These are phyloP conservation scores for Ephestia elutella DNA, from an alignment of 1,140 invertebrate species.

Conservation along the genomic window DNA sequence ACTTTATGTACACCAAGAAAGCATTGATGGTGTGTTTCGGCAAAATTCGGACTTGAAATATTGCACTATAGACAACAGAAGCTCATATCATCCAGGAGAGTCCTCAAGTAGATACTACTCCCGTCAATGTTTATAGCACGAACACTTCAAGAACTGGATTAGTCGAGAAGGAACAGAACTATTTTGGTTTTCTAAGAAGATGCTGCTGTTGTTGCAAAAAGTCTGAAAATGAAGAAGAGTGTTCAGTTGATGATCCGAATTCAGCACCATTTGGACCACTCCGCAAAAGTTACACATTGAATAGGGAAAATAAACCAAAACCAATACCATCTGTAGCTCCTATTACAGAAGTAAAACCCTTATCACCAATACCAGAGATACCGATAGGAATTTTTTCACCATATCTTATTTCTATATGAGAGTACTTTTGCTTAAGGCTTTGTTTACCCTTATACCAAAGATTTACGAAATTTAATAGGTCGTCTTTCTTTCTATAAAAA, in stretches of 20 bases:
- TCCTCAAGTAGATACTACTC: conserved; percentile 27
- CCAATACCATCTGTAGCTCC: conserved; percentile 14
- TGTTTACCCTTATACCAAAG: no score
- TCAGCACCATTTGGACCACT: conserved; percentile 45
- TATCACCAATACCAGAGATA: conserved; percentile 18
- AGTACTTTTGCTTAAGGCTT: no score
- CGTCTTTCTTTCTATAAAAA: no score
- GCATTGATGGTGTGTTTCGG: conserved; percentile 30
- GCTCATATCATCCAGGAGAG: conserved; percentile 18
- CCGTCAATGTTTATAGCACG: conserved; percentile 48
- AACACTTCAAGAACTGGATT: conserved; percentile 21
- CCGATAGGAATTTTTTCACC: conserved; percentile 26
- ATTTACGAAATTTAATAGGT: no score
- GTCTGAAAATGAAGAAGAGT: conserved; percentile 28
- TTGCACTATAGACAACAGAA: conserved; percentile 36
- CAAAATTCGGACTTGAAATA: conserved; percentile 33
- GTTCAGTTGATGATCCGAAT: conserved; percentile 37
- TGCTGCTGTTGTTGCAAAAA: conserved; percentile 39
- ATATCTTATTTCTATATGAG: no score
- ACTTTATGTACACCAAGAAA: no score
- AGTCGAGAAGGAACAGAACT: conserved; percentile 25
- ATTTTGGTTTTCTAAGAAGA: conserved; percentile 29
- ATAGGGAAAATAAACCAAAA: conserved; percentile 25
- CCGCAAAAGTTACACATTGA: conserved; percentile 48
- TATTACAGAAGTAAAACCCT: neutral